A percentile compares a stretch with the other conserved stretches of the same genome.
These are phyloP conservation scores for Bombus consobrinus DNA, from an alignment of 1,140 invertebrate species.

Conservation along the genomic window DNA sequence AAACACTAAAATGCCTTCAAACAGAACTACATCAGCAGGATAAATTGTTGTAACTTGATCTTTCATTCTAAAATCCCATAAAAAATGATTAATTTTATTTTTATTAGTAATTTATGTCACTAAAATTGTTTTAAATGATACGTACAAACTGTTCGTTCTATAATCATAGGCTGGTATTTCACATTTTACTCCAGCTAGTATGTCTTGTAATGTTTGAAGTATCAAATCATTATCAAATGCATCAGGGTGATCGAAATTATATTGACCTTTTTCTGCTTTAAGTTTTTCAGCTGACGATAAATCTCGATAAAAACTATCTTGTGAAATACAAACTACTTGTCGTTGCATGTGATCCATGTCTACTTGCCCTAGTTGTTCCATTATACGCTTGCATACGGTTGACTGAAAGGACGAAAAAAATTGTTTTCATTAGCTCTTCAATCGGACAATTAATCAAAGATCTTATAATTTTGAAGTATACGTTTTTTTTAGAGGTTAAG, in stretches of 20 bases:
- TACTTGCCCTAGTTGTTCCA: slow-evolving; percentile 95
- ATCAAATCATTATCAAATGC: slow-evolving; percentile 95
- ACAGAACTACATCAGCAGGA: slow-evolving; percentile 98
- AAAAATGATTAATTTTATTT: neutral
- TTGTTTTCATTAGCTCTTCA: neutral
- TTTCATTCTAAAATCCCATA: slow-evolving; percentile 83
- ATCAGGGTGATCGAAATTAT: slow-evolving; percentile 99
- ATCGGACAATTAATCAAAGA: neutral
- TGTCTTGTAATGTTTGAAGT: slow-evolving; percentile 89
- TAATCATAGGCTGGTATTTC: slow-evolving; percentile 96
- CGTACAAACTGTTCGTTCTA: slow-evolving; percentile 91
- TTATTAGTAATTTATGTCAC: neutral
- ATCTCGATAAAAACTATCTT: slow-evolving; percentile 97
- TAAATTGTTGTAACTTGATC: slow-evolving; percentile 92
- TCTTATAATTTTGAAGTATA: neutral
- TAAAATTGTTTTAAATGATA: slow-evolving; percentile 48
- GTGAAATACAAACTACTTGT: slow-evolving; percentile 96
- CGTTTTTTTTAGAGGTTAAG: neutral
- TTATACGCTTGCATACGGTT: slow-evolving; percentile 97
- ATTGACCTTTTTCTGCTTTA: slow-evolving; percentile 94
- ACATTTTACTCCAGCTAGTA: slow-evolving; percentile 92
- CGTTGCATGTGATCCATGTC: slow-evolving; percentile 94
- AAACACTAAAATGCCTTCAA: slow-evolving; percentile 99
- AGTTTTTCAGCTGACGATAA: slow-evolving; percentile 91
- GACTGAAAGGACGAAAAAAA: slow-evolving; percentile 85